These are phyloP conservation scores for Tragelaphus scriptus DNA, from an alignment of 2,113 vertebrate species.

Conservation along the genomic window DNA sequence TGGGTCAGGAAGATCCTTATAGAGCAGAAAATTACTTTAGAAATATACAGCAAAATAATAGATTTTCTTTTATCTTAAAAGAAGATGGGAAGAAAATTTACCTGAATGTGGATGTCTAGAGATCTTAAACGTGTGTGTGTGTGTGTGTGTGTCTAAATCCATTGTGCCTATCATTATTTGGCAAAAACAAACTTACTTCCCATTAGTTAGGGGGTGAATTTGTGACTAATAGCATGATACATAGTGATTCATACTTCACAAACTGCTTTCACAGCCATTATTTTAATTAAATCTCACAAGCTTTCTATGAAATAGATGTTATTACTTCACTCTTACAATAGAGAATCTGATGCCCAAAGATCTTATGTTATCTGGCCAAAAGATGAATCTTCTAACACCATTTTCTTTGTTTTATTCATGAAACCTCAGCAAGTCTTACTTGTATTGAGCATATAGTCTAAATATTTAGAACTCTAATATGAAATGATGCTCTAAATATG, in stretches of 20 bases:
- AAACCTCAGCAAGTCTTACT: neutral
- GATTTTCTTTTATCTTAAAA: neutral
- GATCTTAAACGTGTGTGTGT: neutral
- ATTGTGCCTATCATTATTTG: neutral
- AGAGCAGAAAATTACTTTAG: neutral
- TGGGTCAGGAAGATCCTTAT: neutral
- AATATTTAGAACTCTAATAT: neutral
- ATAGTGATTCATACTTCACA: neutral
- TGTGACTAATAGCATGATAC: neutral
- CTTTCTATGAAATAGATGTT: neutral
- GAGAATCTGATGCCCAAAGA: neutral
- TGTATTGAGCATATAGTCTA: neutral
- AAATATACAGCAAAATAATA: neutral
- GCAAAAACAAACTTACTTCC: neutral
- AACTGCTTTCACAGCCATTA: neutral
- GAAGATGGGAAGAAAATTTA: neutral
- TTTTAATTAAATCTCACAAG: neutral
- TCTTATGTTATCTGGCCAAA: neutral
- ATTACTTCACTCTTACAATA: neutral
- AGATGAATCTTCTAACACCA: neutral
- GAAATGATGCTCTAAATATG: neutral
- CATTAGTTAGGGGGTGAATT: neutral
- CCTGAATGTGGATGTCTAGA: neutral
- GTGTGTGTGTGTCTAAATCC: neutral
- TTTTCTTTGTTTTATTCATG: neutral